Conservation (phyloP, 2,888 invertebrate genomes). For the Augiades crinisus region DNA sequence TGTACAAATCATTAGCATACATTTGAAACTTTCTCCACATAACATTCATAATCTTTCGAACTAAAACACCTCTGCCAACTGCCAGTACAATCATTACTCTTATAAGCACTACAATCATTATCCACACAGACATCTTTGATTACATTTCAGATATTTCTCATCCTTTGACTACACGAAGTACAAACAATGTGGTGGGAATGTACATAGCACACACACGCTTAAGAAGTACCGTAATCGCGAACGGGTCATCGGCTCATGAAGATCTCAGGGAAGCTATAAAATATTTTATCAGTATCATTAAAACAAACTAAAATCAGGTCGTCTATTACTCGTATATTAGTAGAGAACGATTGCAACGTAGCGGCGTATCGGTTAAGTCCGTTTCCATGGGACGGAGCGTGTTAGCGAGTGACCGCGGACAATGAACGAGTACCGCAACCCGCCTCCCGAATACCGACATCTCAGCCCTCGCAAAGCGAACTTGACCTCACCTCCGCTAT, state of each 20-base stretch:
- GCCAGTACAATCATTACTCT: constrained; percentile 23
- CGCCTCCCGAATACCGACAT: constrained; percentile 36
- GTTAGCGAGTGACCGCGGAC: constrained; percentile 35
- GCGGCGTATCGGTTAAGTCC: too few species aligned
- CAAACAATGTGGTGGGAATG: constrained; percentile 46
- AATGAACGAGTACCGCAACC: constrained; percentile 42
- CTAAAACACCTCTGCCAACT: constrained; percentile 29
- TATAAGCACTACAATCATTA: constrained; percentile 29
- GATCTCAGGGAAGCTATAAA: constrained; percentile 63
- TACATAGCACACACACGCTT: constrained; percentile 49
- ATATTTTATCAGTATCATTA: constrained; percentile 55
- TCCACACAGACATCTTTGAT: constrained; percentile 34
- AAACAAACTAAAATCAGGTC: constrained; percentile 47
- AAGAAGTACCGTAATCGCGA: constrained; percentile 66
- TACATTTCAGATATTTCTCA: constrained; percentile 40
- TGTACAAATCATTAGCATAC: not conserved
- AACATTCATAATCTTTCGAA: constrained; percentile 15
- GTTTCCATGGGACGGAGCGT: not conserved
- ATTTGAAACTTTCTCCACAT: constrained; percentile 3
- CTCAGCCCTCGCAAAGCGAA: constrained; percentile 30
- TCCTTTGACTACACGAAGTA: constrained; percentile 41
- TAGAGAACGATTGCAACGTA: constrained; percentile 37
- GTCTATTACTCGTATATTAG: constrained; percentile 38
- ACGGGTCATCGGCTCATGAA: constrained; percentile 70
- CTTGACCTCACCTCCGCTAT: constrained; percentile 35